phyloP scores from a whole-genome alignment of 92 coral and sea anemone genomes.

The Meandrina meandrites region DNA sequence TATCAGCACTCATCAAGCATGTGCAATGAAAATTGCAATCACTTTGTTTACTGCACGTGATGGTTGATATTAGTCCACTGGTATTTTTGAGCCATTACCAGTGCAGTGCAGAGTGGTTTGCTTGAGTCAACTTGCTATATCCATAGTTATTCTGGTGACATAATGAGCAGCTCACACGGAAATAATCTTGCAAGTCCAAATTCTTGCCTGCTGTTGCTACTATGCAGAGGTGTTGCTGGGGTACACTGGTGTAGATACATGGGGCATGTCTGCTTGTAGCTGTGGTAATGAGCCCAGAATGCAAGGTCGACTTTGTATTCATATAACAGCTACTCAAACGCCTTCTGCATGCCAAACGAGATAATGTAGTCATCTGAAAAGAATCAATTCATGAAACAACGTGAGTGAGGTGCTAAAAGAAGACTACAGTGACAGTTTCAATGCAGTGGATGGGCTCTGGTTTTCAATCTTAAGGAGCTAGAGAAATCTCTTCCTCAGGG shows the following conservation, averaged over 20 bases:
- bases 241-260: constrained; percentile 66
- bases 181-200: constrained; percentile 61
- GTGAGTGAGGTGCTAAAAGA: background rate
- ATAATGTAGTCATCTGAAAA: constrained; percentile 79
- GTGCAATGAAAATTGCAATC: background rate
- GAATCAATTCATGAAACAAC: background rate
- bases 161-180: constrained; percentile 84
- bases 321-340: constrained; percentile 76
- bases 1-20: background rate
- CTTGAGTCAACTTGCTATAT: constrained; percentile 83
- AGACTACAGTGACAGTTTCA: too few relatives aligned
- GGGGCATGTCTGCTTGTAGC: constrained; percentile 95
- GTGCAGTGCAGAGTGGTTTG: constrained; percentile 66
- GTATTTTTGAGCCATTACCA: constrained; percentile 93
- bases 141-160: constrained; percentile 82
- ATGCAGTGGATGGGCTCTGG: too few relatives aligned
- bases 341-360: constrained; percentile 76
- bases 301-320: constrained; percentile 88
- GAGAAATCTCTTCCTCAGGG: too few relatives aligned
- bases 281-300: constrained; percentile 97
- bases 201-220: constrained; percentile 94
- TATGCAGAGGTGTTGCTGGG: constrained; percentile 75
- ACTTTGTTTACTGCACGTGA: constrained; percentile 70
- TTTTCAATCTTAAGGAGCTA: too few relatives aligned
- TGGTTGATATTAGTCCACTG: constrained; percentile 71